phyloP scores from a whole-genome alignment of 1,140 invertebrate species.

The Centruroides sculpturatus region DNA sequence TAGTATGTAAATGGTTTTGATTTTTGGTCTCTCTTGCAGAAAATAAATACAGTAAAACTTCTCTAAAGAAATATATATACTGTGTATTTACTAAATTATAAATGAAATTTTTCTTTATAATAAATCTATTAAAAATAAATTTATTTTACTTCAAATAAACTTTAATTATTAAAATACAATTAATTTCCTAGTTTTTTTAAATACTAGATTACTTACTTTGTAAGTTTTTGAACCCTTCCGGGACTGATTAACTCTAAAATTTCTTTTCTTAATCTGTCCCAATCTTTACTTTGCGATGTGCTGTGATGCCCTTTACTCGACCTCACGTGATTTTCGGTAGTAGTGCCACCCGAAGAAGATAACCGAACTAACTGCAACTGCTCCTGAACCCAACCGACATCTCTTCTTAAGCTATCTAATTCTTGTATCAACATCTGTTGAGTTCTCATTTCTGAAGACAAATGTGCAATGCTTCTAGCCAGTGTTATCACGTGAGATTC shows the following conservation, averaged over 20 bases:
- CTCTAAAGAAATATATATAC: too few relatives aligned
- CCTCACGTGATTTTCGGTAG: not conserved
- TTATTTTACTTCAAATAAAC: too few relatives aligned
- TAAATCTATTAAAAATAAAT: too few relatives aligned
- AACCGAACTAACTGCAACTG: conserved; percentile 26
- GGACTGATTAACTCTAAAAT: conserved; percentile 52
- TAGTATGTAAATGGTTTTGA: too few relatives aligned
- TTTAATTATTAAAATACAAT: too few relatives aligned
- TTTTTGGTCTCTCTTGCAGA: too few relatives aligned
- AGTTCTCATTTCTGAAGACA: conserved; percentile 80
- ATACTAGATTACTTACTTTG: conserved; percentile 25
- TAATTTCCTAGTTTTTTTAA: too few relatives aligned
- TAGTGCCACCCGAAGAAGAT: conserved; percentile 5
- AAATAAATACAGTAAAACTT: too few relatives aligned
- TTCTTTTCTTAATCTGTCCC: conserved; percentile 27
- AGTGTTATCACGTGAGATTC: conserved; percentile 85
- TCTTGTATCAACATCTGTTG: conserved; percentile 80
- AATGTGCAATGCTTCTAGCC: conserved; percentile 77
- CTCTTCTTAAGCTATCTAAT: conserved; percentile 70
- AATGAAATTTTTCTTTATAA: too few relatives aligned
- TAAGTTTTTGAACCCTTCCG: conserved; percentile 34
- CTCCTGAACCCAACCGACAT: conserved; percentile 60
- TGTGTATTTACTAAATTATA: too few relatives aligned
- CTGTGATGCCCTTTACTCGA: not conserved
- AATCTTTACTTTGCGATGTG: conserved; percentile 15